Evolutionary conservation across 2,797 vertebrate species (phyloP).

Genomic region (Macropus fuliginosus): DNA sequence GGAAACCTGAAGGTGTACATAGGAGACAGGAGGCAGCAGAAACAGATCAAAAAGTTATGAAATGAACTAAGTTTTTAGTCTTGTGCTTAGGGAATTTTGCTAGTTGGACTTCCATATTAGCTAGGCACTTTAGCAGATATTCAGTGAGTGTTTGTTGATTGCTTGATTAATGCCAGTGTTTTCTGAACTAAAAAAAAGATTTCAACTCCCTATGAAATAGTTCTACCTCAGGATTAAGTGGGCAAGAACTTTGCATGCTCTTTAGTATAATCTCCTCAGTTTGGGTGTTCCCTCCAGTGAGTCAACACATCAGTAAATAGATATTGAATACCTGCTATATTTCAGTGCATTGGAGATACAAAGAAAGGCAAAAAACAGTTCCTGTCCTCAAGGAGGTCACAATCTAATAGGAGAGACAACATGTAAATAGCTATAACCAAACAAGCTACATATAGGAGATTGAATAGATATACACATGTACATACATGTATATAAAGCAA

Average conservation of each 20-base stretch:
- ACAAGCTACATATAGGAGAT: background rate
- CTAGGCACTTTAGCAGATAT: background rate
- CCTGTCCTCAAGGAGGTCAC: background rate
- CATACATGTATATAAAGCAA: background rate
- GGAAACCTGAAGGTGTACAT: background rate
- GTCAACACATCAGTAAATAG: background rate
- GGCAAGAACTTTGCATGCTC: background rate
- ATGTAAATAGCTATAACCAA: background rate
- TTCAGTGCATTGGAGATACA: background rate
- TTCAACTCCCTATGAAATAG: background rate
- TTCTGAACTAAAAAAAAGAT: background rate
- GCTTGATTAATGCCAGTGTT: background rate
- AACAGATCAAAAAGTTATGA: background rate
- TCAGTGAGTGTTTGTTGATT: background rate
- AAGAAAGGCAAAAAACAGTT: background rate
- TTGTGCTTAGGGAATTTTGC: background rate
- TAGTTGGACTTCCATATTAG: background rate
- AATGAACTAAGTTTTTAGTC: background rate
- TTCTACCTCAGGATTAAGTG: background rate
- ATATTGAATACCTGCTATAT: background rate
- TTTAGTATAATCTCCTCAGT: background rate
- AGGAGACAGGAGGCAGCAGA: background rate
- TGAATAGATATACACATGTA: background rate
- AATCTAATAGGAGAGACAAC: background rate
- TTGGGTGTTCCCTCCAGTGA: background rate